phyloP scores from a whole-genome alignment of 2,888 invertebrate species.

The Stenotaenia linearis region DNA sequence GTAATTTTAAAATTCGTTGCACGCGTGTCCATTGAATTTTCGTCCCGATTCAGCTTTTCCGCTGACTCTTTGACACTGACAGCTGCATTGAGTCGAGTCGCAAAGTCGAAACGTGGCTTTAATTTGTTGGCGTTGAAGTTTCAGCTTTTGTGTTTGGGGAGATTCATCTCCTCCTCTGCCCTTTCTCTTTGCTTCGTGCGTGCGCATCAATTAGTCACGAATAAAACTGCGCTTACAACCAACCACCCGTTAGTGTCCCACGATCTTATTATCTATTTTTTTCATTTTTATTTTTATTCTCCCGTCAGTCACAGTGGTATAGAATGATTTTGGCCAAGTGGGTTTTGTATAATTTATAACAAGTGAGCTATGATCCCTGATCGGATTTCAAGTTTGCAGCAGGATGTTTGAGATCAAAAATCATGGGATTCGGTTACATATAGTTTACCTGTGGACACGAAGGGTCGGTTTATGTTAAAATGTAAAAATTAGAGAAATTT shows the following conservation, averaged over 20 bases:
- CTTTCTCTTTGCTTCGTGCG: neutral
- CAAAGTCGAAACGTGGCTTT: neutral
- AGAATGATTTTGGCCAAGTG: neutral
- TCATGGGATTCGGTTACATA: neutral
- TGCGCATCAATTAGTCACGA: constrained; percentile 12
- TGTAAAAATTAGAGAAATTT: neutral
- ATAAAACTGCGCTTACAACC: neutral
- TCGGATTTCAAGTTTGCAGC: neutral
- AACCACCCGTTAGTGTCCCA: neutral
- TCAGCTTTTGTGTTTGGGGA: neutral
- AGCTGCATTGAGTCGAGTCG: neutral
- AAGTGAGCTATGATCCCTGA: neutral
- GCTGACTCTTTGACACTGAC: neutral
- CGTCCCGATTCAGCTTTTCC: neutral
- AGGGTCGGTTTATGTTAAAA: neutral
- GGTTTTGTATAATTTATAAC: too few relatives aligned
- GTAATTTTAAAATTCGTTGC: neutral
- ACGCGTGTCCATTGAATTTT: neutral
- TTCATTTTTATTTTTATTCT: neutral
- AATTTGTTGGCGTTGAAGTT: neutral
- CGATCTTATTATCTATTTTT: neutral
- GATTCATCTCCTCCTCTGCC: neutral
- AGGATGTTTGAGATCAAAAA: neutral
- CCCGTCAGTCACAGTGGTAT: neutral
- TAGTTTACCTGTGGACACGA: neutral